phyloP scores from a whole-genome alignment of 2,797 vertebrate genomes.

The Scyliorhinus canicula region DNA sequence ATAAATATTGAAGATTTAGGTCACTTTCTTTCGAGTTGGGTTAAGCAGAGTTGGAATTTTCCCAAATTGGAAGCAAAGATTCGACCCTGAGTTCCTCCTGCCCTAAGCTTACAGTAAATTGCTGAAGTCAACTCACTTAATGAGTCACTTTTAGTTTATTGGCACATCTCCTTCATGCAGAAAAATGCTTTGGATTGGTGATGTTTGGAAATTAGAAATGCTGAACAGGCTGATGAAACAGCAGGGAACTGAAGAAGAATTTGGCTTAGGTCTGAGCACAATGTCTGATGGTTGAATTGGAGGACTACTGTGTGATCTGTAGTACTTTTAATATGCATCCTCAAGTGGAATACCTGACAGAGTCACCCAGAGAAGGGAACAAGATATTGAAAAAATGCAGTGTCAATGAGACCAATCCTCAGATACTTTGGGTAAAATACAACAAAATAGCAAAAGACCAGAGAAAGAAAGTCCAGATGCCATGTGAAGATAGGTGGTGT shows the following conservation, averaged over 20 bases:
- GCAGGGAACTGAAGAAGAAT: not conserved
- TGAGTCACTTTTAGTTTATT: not conserved
- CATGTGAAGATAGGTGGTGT: not conserved
- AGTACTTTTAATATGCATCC: not conserved
- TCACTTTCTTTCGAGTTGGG: too few relatives aligned
- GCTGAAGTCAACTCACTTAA: not conserved
- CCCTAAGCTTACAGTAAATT: not conserved
- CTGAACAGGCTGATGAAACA: not conserved
- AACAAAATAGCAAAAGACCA: not conserved
- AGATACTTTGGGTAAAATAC: not conserved
- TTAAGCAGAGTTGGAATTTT: too few relatives aligned
- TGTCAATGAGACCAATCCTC: not conserved
- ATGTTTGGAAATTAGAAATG: not conserved
- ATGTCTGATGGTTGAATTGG: not conserved
- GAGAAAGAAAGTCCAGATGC: not conserved
- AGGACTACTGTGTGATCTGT: not conserved
- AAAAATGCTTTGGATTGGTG: not conserved
- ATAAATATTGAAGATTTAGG: too few relatives aligned
- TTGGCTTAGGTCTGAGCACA: not conserved
- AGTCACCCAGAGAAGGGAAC: not conserved
- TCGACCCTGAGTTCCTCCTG: not conserved
- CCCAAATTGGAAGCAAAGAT: too few relatives aligned
- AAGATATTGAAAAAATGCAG: not conserved
- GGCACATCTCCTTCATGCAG: not conserved
- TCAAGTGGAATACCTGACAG: not conserved